phyloP scores from a whole-genome alignment of 2,113 vertebrate species.

The Ctenomys sociabilis region DNA sequence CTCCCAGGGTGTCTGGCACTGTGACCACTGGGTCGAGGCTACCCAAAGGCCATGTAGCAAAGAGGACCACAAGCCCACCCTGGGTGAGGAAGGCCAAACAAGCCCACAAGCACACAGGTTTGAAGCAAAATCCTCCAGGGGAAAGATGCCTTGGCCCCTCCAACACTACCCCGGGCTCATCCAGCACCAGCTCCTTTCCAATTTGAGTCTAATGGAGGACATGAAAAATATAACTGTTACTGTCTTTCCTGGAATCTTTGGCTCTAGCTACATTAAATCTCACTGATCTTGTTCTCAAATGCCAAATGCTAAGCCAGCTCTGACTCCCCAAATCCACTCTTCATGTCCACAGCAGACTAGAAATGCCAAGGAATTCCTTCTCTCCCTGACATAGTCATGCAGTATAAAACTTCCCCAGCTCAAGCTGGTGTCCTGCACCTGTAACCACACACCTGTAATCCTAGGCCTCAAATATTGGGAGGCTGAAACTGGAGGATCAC shows the following conservation, averaged over 20 bases:
- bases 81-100: background rate
- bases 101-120: background rate
- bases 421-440: no score
- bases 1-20: background rate
- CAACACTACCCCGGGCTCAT: background rate
- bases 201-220: background rate
- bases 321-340: background rate
- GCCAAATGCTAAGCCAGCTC: background rate
- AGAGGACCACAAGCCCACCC: background rate
- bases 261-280: background rate
- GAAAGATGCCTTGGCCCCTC: background rate
- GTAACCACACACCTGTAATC: no score
- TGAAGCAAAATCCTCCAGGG: background rate
- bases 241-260: background rate
- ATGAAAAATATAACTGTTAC: background rate
- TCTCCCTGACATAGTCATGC: no score
- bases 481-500: background rate
- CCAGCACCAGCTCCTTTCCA: background rate
- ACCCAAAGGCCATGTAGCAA: background rate
- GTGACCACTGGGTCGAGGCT: background rate
- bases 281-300: background rate
- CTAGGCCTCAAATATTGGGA: background rate
- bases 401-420: no score
- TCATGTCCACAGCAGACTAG: accelerated
- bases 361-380: no score